Base-by-base conservation (phyloP, 1,140 invertebrate species). In the Polypedilum pembai region DNA sequence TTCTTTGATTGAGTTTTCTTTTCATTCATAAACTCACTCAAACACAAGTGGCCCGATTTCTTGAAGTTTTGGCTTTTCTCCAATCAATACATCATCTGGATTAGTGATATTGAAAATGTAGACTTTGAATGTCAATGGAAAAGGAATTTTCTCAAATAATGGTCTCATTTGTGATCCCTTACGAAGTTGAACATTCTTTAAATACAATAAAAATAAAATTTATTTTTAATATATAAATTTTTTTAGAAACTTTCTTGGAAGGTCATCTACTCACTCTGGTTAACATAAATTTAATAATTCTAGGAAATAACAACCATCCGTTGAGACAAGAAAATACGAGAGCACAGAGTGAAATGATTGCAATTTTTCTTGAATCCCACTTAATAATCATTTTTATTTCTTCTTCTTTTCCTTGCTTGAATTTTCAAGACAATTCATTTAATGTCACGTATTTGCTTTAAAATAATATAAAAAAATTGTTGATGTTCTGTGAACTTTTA, bases 21-120 rank as follows among this genome's bases (percentile, higher is more conserved):
- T 33, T 33, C 24, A 33, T 5, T 33, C 7, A 7, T 5, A 8
- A 15, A 40, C 73, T 8, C 45, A 74, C 73, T 74, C 73, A 20
- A 74, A 74, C 12, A 74, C 73, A 21, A 17, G 45, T 8, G 73
- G 73, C 7, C 73, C 73, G 56, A 41, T 41, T 56, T 74, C 73
- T 12, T 74, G 8, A 8, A 74, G 40, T 41, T 74, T 74, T 12
- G 73, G 40, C 56, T 74, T 74, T 8, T 12, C 40, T 45, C 73
- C 73, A 7, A 17, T 20, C 73, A 74, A 15, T n/a, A 74, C 20
- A n/a, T 74, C 73, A 24, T 74, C 73, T 7, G 73, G 18, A 41
- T 74, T 74, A 18, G 41, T 21, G 7, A 74, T 56, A 18, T 74
- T 41, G 20, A 74, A 74, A 41, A 74, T 21, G 3, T 20, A 45